phyloP scores from a whole-genome alignment of 2,797 vertebrate genomes.

The Euthynnus affinis region DNA sequence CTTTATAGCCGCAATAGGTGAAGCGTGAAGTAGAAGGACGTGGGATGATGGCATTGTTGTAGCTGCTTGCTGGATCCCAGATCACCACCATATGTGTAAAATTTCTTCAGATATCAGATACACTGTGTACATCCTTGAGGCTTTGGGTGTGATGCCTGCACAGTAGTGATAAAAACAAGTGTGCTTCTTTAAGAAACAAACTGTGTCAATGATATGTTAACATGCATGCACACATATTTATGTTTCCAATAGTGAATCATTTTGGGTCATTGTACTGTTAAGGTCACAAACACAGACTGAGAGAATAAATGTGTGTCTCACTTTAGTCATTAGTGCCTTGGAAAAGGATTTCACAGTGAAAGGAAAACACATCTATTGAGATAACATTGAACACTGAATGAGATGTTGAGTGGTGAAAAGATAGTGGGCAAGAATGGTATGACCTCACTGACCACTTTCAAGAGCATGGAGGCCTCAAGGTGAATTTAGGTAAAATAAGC shows the following conservation, averaged over 20 bases:
- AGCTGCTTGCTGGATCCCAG: constrained; percentile 16
- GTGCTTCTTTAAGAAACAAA: background rate
- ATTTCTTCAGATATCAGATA: background rate
- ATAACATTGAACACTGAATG: constrained; percentile 5
- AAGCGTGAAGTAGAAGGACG: constrained; percentile 31
- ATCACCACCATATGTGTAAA: background rate
- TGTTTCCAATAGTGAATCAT: constrained; percentile 14
- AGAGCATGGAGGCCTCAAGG: background rate
- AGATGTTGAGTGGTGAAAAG: background rate
- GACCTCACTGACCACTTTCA: constrained; percentile 13
- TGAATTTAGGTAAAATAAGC: constrained; percentile 1
- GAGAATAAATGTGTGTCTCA: constrained; percentile 43
- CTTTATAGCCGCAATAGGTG: constrained; percentile 38
- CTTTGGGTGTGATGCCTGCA: background rate
- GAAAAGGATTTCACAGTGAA: constrained; percentile 24
- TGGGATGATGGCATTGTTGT: constrained; percentile 14
- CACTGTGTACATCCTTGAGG: background rate
- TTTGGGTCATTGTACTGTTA: constrained; percentile 15
- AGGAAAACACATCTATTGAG: background rate
- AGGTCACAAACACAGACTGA: constrained; percentile 24
- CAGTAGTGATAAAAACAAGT: background rate
- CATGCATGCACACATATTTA: background rate
- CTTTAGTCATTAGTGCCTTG: constrained; percentile 27
- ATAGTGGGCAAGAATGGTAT: background rate
- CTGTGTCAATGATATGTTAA: no score